Evolutionary conservation across 2,797 vertebrate species (phyloP).

Genomic region (Hydrocynus forskahlii): DNA sequence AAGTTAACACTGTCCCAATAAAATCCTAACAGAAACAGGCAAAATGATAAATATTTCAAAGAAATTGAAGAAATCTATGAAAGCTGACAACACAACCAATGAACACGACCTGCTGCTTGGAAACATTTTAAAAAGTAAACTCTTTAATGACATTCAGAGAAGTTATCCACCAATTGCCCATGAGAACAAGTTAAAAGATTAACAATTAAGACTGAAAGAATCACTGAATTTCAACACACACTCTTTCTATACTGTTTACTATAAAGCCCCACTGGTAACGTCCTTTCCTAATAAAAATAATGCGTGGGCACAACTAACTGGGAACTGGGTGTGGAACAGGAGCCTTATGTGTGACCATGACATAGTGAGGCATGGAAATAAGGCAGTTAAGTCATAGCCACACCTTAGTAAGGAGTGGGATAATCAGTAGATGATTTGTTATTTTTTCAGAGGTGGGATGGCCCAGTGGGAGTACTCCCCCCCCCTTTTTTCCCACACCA

Average conservation of each 20-base stretch:
- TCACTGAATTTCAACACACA: not conserved
- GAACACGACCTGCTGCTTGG: not conserved
- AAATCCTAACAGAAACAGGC: too few relatives aligned
- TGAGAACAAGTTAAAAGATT: not conserved
- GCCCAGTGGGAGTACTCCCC: too few relatives aligned
- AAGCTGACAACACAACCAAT: not conserved
- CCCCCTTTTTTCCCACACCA: too few relatives aligned
- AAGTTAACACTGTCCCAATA: too few relatives aligned
- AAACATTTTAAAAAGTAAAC: not conserved
- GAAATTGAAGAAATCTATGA: not conserved
- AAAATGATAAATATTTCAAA: not conserved
- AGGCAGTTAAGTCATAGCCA: not conserved
- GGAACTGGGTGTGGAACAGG: not conserved
- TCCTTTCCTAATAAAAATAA: not conserved
- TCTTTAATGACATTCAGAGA: constrained; percentile 12
- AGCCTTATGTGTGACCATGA: not conserved
- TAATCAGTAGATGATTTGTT: too few relatives aligned
- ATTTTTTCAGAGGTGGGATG: too few relatives aligned
- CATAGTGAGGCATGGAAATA: not conserved
- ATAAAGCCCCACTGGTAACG: not conserved
- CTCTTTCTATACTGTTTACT: not conserved
- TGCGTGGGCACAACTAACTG: not conserved
- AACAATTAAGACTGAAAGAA: constrained; percentile 25
- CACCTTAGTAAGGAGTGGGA: too few relatives aligned
- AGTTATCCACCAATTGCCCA: not conserved